These are phyloP conservation scores for Phyllostomus hastatus DNA, from an alignment of 2,113 vertebrate genomes.

Conservation along the genomic window DNA sequence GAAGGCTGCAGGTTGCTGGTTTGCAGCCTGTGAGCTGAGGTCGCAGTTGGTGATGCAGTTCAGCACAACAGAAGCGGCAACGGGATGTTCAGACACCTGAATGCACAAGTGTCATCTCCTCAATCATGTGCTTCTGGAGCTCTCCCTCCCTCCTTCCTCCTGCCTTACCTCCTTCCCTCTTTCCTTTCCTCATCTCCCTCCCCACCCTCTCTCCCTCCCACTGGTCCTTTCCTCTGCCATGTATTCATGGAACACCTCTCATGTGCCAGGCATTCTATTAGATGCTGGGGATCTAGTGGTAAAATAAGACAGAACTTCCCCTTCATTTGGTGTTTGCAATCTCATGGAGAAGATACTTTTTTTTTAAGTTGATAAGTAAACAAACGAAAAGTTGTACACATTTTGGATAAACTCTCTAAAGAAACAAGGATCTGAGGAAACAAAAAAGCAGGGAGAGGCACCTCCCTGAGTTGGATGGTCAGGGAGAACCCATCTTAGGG, in stretches of 20 bases:
- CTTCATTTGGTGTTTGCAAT: neutral
- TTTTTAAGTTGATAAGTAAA: neutral
- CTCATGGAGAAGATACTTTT: neutral
- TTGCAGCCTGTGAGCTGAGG: neutral
- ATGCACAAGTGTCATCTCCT: neutral
- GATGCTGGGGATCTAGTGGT: neutral
- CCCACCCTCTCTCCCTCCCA: fast-evolving
- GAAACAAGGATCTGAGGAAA: neutral
- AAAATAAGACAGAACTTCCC: neutral
- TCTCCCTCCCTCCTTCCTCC: neutral
- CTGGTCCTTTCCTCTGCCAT: neutral
- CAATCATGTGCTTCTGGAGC: neutral
- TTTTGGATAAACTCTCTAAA: neutral
- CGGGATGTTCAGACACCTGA: neutral
- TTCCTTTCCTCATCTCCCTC: fast-evolving
- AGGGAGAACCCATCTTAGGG: neutral
- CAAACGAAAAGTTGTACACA: neutral
- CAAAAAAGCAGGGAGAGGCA: neutral
- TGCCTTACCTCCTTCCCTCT: no score
- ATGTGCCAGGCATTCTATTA: neutral
- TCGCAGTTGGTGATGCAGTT: neutral
- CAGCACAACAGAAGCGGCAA: neutral
- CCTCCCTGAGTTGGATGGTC: neutral
- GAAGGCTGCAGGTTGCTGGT: neutral
- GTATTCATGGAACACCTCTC: neutral